These are phyloP conservation scores for Henricia sp. DNA, from an alignment of 53 echinoderm and acorn worm species.

Conservation along the genomic window DNA sequence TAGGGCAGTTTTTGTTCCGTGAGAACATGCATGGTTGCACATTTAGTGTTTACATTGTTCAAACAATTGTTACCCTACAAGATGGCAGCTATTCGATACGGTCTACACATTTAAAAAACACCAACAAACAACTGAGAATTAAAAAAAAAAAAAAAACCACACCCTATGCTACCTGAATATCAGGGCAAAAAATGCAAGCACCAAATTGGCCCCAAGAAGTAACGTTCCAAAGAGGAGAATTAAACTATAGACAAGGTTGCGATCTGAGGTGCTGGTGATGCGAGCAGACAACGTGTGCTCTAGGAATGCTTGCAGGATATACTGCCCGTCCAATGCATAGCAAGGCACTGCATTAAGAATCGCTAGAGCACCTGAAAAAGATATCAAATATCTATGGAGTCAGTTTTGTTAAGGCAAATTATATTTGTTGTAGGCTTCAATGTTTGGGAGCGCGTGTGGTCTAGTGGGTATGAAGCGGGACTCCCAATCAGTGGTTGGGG, in stretches of 20 bases:
- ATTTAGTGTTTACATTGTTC: no score
- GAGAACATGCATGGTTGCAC: no score
- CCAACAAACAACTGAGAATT: background rate
- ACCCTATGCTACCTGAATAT: conserved; percentile 76
- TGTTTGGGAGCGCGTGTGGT: no score
- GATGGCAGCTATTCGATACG: no score
- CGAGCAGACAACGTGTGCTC: conserved; percentile 72
- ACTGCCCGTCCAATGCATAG: conserved; percentile 96
- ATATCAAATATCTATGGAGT: conserved; percentile 88
- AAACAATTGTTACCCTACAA: no score
- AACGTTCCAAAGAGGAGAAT: conserved; percentile 89
- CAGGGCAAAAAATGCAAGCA: conserved; percentile 83
- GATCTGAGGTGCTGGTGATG: conserved; percentile 77
- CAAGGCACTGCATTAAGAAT: conserved; percentile 95
- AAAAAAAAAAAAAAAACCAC: background rate
- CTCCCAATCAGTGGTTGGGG: no score
- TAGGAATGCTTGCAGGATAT: conserved; percentile 83
- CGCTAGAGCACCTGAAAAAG: conserved; percentile 93
- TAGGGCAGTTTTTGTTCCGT: no score
- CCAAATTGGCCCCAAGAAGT: conserved; percentile 82
- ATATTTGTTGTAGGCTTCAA: no score
- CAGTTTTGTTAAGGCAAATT: conserved; percentile 52
- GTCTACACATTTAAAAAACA: no score
- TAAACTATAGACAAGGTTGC: conserved; percentile 75
- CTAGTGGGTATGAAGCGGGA: no score